These are phyloP conservation scores for Chionodraco myersi DNA, from an alignment of 2,113 vertebrate species.

Conservation along the genomic window DNA sequence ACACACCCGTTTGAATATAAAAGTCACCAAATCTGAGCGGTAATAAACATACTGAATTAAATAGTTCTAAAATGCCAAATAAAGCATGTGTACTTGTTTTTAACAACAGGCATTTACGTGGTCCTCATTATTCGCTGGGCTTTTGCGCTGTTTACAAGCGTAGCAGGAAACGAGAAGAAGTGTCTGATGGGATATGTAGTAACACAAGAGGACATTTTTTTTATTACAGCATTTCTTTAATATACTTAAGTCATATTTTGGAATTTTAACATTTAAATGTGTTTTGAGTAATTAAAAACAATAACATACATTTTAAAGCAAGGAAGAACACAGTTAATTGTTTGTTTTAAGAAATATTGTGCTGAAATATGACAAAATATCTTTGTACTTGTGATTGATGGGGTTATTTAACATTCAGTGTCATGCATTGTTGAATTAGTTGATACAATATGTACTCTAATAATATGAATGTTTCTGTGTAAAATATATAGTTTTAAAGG, in stretches of 20 bases:
- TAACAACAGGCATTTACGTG: constrained; percentile 48
- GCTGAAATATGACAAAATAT: background rate
- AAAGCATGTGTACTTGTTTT: constrained; percentile 11
- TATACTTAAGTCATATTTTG: accelerated
- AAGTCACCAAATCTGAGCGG: background rate
- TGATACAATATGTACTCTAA: background rate
- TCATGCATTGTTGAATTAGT: background rate
- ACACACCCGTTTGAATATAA: background rate
- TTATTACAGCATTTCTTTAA: background rate
- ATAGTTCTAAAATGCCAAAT: background rate
- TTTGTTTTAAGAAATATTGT: too few species aligned
- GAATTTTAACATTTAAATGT: background rate
- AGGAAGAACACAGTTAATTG: background rate
- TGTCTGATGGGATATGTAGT: constrained; percentile 78
- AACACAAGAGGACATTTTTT: background rate
- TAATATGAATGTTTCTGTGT: background rate
- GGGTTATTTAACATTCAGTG: background rate
- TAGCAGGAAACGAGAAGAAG: constrained; percentile 1
- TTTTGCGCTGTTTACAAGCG: constrained; percentile 53
- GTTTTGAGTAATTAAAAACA: background rate
- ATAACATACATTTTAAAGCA: background rate
- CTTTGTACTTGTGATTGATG: background rate
- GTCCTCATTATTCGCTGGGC: constrained; percentile 21
- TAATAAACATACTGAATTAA: background rate
- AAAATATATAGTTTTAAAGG: background rate